phyloP scores from a whole-genome alignment of 2,113 vertebrate species.

The Felis catus region DNA sequence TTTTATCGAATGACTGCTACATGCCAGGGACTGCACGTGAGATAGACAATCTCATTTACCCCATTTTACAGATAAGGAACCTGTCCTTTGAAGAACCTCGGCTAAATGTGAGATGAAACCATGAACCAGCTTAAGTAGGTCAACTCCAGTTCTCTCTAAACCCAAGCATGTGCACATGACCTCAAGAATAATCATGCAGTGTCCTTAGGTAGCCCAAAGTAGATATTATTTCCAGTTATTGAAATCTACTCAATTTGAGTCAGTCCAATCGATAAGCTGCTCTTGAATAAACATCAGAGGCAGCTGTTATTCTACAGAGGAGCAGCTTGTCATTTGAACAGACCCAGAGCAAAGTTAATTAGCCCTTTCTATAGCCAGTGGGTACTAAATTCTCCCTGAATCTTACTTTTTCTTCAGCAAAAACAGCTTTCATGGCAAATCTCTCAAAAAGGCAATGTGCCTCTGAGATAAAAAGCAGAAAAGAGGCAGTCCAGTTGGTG shows the following conservation, averaged over 20 bases:
- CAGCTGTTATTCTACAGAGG: not conserved
- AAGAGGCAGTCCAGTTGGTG: not conserved
- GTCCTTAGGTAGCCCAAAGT: not conserved
- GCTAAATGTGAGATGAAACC: not conserved
- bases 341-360: not conserved
- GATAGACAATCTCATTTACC: not conserved
- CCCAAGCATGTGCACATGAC: not conserved
- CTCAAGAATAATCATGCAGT: not conserved
- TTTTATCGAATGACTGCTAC: not conserved
- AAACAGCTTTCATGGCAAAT: not conserved
- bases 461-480: conserved; percentile 14
- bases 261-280: conserved; percentile 3
- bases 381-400: not conserved
- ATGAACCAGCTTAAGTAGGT: not conserved
- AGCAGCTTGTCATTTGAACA: not conserved
- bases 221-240: conserved; percentile 35
- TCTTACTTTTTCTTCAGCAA: conserved; percentile 53
- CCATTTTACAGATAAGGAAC: not conserved
- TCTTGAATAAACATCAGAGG: not conserved
- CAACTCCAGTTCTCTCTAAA: not conserved
- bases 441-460: conserved; percentile 23
- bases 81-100: not conserved
- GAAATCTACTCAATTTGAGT: conserved; percentile 32
- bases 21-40: not conserved
- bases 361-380: not conserved